phyloP scores from a whole-genome alignment of 2,113 vertebrate genomes.

The Calidris pygmaea region DNA sequence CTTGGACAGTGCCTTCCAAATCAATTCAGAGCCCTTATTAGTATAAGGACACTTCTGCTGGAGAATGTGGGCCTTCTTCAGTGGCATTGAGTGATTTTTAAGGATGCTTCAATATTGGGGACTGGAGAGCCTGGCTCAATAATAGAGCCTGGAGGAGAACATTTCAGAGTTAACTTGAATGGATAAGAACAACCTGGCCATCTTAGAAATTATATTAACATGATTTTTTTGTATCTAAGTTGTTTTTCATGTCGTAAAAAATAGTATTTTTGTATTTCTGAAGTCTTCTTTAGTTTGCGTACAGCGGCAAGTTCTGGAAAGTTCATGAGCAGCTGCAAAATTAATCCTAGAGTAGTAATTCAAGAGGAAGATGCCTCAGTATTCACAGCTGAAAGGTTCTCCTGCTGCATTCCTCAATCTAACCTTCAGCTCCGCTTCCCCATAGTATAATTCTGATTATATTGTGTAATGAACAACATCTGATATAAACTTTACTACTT shows the following conservation, averaged over 20 bases:
- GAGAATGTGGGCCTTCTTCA: not conserved
- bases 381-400: slow-evolving; percentile 52
- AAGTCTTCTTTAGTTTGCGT: slow-evolving; percentile 35
- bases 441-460: slow-evolving; percentile 14
- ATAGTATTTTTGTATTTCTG: slow-evolving; percentile 28
- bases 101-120: not conserved
- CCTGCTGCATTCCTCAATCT: slow-evolving; percentile 27
- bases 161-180: slow-evolving; percentile 28
- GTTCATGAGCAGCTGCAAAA: slow-evolving; percentile 10
- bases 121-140: no score
- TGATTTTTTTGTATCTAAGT: slow-evolving; percentile 33
- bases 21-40: not conserved
- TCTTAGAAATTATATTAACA: slow-evolving; percentile 23
- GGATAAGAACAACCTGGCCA: slow-evolving; percentile 10
- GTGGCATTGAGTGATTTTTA: not conserved
- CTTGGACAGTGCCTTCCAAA: not conserved
- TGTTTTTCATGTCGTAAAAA: slow-evolving; percentile 35
- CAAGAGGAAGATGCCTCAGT: slow-evolving; percentile 17
- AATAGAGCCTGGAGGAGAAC: not conserved
- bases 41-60: not conserved
- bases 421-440: slow-evolving; percentile 48
- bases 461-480: slow-evolving; percentile 44
- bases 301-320: slow-evolving; percentile 47
- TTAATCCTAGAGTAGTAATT: slow-evolving; percentile 38
- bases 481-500: slow-evolving; percentile 9